These are phyloP conservation scores for Tortrix viridana DNA, from an alignment of 2,888 invertebrate species.

Conservation along the genomic window DNA sequence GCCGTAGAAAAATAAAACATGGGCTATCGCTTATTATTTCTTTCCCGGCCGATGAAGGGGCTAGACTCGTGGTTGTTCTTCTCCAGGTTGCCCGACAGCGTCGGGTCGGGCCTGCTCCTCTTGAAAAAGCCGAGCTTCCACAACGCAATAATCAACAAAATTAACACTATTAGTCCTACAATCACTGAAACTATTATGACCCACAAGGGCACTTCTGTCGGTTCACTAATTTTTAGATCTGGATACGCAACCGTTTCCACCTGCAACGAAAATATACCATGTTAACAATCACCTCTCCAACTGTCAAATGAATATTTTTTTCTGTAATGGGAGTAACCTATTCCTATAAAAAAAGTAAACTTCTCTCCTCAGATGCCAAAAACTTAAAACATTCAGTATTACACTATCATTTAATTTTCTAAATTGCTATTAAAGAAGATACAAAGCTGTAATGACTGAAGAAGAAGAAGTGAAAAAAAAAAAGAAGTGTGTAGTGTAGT, in stretches of 20 bases:
- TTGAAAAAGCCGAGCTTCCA: conserved; percentile 97
- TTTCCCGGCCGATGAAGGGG: conserved; percentile 82
- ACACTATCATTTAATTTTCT: no score
- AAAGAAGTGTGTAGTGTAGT: no score
- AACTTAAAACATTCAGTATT: no score
- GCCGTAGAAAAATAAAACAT: conserved; percentile 47
- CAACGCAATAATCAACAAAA: conserved; percentile 90
- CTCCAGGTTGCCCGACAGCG: conserved; percentile 90
- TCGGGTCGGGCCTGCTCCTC: conserved; percentile 92
- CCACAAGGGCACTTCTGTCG: conserved; percentile 92
- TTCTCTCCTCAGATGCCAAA: no score
- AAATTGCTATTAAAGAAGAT: no score
- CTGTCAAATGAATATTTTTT: no score
- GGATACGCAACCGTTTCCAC: conserved; percentile 94
- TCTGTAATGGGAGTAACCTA: no score
- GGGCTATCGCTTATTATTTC: conserved; percentile 78
- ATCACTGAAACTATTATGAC: conserved; percentile 93
- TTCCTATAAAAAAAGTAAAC: no score
- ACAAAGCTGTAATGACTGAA: no score
- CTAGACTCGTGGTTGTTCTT: conserved; percentile 89
- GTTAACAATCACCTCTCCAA: no score
- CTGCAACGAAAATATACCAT: conserved; percentile 68
- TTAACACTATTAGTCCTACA: conserved; percentile 92
- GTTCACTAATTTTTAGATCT: conserved; percentile 89
- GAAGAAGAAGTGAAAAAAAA: no score